Percentiles rank a stretch among this genome's conserved stretches.
Conservation (phyloP, 2,888 invertebrate species). For the Tetheella fluctuosa region DNA sequence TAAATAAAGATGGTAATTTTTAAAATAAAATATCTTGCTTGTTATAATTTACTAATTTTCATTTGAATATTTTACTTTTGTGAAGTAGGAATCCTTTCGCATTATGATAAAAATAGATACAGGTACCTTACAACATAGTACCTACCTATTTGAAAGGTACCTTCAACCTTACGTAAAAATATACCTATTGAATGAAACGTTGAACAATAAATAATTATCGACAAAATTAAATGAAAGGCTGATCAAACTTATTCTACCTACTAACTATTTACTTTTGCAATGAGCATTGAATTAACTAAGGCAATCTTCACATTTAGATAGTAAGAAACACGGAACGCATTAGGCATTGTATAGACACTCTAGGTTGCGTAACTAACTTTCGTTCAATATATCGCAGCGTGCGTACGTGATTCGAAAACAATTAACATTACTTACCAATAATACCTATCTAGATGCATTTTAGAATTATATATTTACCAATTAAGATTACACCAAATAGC, state of each 20-base stretch:
- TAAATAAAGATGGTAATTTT: too few species aligned
- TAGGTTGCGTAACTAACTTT: conserved; percentile 22
- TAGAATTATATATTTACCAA: too few species aligned
- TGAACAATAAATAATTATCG: not conserved
- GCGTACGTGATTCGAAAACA: conserved; percentile 32
- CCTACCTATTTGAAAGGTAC: too few species aligned
- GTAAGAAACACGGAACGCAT: conserved; percentile 20
- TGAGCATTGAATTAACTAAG: conserved; percentile 15
- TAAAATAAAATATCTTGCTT: too few species aligned
- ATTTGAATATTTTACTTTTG: too few species aligned
- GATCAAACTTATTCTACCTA: not conserved
- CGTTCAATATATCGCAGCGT: conserved; percentile 20
- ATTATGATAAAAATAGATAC: too few species aligned
- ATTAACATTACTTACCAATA: conserved; percentile 24
- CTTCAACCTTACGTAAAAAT: too few species aligned
- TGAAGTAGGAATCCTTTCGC: too few species aligned
- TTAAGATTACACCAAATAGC: too few species aligned
- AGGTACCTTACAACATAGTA: too few species aligned
- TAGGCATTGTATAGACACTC: conserved; percentile 27
- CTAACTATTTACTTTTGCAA: conserved; percentile 14
- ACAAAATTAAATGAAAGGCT: not conserved
- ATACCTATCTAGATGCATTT: conserved; percentile 17
- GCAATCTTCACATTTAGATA: conserved; percentile 21
- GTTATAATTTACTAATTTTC: too few species aligned
- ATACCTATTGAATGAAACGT: too few species aligned